Evolutionary conservation across 2,888 invertebrate species (phyloP).

Genomic region (Schrankia costaestrigalis): DNA sequence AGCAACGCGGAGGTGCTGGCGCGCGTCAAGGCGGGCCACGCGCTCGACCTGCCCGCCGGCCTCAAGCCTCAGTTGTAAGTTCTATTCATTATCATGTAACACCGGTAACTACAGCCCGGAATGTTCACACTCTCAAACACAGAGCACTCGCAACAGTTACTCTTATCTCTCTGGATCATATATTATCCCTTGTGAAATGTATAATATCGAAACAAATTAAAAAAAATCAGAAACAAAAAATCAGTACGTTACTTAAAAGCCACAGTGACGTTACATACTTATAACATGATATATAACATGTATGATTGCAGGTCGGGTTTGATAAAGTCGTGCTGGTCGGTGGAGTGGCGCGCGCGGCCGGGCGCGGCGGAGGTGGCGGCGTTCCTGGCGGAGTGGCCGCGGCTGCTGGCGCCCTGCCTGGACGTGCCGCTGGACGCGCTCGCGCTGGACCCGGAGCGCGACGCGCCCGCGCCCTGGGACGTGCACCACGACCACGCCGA

Average conservation of each 20-base stretch:
- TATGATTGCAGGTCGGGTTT: slow-evolving; percentile 87
- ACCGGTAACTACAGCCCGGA: too few species aligned
- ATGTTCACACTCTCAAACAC: too few species aligned
- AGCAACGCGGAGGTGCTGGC: slow-evolving; percentile 92
- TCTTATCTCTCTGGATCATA: too few species aligned
- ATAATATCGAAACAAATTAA: too few species aligned
- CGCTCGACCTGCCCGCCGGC: slow-evolving; percentile 87
- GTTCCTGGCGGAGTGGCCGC: slow-evolving; percentile 87
- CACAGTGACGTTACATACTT: too few species aligned
- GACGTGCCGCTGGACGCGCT: slow-evolving; percentile 88
- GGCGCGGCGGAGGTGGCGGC: slow-evolving; percentile 90
- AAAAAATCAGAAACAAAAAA: too few species aligned
- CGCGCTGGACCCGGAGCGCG: slow-evolving; percentile 74
- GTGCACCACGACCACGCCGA: slow-evolving; percentile 43
- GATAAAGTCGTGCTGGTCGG: slow-evolving; percentile 90
- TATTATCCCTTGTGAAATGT: too few species aligned
- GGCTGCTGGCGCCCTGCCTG: slow-evolving; percentile 88
- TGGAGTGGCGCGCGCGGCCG: slow-evolving; percentile 85
- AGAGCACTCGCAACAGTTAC: too few species aligned
- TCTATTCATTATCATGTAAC: too few species aligned
- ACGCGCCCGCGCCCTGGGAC: slow-evolving; percentile 54
- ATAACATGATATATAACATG: too few species aligned
- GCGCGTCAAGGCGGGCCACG: slow-evolving; percentile 88
- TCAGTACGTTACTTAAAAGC: too few species aligned
- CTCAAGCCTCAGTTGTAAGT: slow-evolving; percentile 89